phyloP scores from a whole-genome alignment of 2,797 vertebrate species.

The Decapterus maruadsi region DNA sequence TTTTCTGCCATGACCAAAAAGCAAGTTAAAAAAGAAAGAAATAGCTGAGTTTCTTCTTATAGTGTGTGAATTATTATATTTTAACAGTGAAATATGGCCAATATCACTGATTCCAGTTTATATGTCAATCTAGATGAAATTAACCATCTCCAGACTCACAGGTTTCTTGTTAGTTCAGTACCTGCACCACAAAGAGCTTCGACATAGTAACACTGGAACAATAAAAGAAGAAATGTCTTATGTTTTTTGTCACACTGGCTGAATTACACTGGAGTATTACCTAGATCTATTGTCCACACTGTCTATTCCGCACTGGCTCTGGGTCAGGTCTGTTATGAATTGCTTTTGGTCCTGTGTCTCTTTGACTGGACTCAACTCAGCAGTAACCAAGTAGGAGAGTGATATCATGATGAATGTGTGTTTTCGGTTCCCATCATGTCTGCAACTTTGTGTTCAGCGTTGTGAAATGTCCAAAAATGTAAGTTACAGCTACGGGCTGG shows the following conservation, averaged over 20 bases:
- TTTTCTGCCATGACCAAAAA: background rate
- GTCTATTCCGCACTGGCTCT: background rate
- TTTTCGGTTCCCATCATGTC: background rate
- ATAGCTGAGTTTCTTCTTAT: background rate
- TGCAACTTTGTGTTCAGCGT: fast-evolving
- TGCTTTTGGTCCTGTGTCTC: background rate
- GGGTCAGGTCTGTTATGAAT: background rate
- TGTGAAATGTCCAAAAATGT: background rate
- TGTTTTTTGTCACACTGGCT: background rate
- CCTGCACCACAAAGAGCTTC: too few relatives aligned
- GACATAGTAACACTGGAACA: background rate
- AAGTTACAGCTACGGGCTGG: background rate
- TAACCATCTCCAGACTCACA: background rate
- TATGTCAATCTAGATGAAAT: background rate
- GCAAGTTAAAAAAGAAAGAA: background rate
- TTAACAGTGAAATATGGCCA: too few relatives aligned
- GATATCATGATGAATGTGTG: background rate
- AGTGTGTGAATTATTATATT: background rate
- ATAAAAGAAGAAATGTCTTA: background rate
- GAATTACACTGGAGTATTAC: background rate
- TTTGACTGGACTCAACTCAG: background rate
- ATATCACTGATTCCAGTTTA: too few relatives aligned
- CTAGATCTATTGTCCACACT: background rate
- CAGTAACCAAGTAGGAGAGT: background rate
- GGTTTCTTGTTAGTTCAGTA: background rate